Base-by-base conservation (phyloP, 2,797 vertebrate genomes). In the Clarias platycephalus region DNA sequence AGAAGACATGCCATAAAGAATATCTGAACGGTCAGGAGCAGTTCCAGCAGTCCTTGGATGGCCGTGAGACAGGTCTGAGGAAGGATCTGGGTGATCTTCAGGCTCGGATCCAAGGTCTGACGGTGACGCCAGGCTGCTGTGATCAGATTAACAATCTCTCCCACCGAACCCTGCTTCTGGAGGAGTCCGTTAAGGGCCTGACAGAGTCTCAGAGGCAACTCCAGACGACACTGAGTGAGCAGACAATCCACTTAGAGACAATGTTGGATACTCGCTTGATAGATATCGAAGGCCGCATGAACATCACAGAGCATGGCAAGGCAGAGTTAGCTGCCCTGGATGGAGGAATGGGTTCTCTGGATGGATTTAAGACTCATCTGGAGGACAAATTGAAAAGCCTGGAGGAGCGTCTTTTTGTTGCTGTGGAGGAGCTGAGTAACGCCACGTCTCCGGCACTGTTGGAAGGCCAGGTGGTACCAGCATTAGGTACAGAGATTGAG, bases 381-480 rank as follows among this genome's bases (percentile, higher is more conserved):
- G 97, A 99, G 49, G 96, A 97, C 86, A 97, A 98, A 81, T 91
- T 99, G 84, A 97, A 96, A 92, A 95, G 88, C 34, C 91, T 99
- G 44, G 97, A 99, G 90, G 96, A 97, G 85, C 95, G 95, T 68
- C 93, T 99, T 87, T 93, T 95, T 84, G 95, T 95, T 6, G 94
- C 96, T 0, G 93, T 97, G 0, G 95, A 96, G 86, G 97, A 97
- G 91, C 91, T 96, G 67, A 96, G 94, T 83, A 98, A 95, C 0
- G 88, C 92, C 87, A 96, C 95, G 0, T 85, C 94, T 37, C 94
- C 96, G 0, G 86, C 91, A 0, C 91, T 95, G 6, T 91, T 97
- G 44, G 97, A 98, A 0, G 96, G 97, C 64, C 93, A 95, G 0
- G 94, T 94, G 24, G 94, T 96, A 77, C 97, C 97, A 0, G 89